Base-by-base conservation (phyloP, 2,888 invertebrate genomes). In the Agelastica alni region DNA sequence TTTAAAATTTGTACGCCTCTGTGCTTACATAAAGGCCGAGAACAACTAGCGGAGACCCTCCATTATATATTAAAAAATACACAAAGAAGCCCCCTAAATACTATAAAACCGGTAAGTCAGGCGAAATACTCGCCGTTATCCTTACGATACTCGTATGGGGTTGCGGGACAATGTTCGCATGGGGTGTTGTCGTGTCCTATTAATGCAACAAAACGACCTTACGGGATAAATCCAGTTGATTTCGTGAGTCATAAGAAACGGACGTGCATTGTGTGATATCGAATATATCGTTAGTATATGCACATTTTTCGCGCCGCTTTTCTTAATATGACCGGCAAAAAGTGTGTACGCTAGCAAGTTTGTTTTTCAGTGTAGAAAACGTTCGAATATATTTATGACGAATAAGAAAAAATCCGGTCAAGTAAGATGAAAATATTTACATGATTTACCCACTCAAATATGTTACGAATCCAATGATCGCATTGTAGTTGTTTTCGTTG, bases 161-260 rank as follows among this genome's bases (percentile, higher is more conserved):
- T 65, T 59, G 4, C 65, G 51, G 59, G 65, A 60, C 59, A 61
- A 56, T 65, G 60, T 68, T 68, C 58, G 63, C 53, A 66, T 71
- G 69, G 70, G 71, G 71, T 68, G 71, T 66, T 70, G 66, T 59
- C 61, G 62, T 66, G 63, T 68, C 70, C 66, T 64, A 56, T 53
- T 67, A 70, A 69, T 71, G 70, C 70, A 71, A 70, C 70, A 49
- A 58, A 34, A 51, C 51, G 61, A 64, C 63, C 64, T 63, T 53
- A 56, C 56, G 56, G 64, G 63, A 62, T 63, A 68, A 72, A 70
- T 70, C n/a, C 71, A 70, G 72, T 72, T 63, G 63, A 64, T 63
- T 63, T 60, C 63, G 69, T 72, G 71, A 72, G 64, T 73, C 73
- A 73, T 65, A 54, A 56, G 57, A 54, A 69, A 62, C 61, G 69